phyloP scores from a whole-genome alignment of 2,113 vertebrate species.

The Anguilla japonica region DNA sequence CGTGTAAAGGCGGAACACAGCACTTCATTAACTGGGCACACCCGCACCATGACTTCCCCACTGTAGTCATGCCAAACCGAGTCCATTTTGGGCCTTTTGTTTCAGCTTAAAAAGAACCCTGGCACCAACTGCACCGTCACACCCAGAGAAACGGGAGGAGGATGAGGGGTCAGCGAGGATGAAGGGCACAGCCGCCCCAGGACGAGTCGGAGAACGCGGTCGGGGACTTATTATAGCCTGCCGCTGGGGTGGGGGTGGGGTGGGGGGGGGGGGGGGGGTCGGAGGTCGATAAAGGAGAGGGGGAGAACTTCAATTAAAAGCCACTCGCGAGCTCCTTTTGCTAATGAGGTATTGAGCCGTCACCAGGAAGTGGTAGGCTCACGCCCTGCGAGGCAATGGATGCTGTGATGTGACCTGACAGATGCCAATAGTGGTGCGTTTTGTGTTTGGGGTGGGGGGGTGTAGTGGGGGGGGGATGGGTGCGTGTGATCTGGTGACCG shows the following conservation, averaged over 20 bases:
- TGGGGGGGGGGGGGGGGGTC: background rate
- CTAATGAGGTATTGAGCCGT: conserved; percentile 65
- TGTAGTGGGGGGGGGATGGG: background rate
- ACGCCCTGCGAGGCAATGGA: conserved; percentile 35
- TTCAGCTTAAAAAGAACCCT: background rate
- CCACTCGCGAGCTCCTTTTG: conserved; percentile 49
- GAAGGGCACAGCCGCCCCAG: too few relatives aligned
- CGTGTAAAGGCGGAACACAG: too few relatives aligned
- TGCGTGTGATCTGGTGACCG: background rate
- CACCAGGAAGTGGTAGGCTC: conserved; percentile 48
- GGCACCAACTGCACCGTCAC: too few relatives aligned
- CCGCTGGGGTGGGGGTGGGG: background rate
- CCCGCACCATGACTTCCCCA: background rate
- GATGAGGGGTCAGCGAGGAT: background rate
- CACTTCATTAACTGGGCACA: too few relatives aligned
- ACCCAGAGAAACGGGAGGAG: background rate
- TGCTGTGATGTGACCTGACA: background rate
- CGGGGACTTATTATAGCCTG: background rate
- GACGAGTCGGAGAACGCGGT: background rate
- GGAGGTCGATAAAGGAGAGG: conserved; percentile 46
- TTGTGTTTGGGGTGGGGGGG: background rate
- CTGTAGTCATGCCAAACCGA: background rate
- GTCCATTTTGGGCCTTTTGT: background rate
- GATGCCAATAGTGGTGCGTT: conserved; percentile 18
- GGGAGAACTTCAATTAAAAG: conserved; percentile 59